phyloP scores from a whole-genome alignment of 2,888 invertebrate genomes.

The Cloeon dipterum region DNA sequence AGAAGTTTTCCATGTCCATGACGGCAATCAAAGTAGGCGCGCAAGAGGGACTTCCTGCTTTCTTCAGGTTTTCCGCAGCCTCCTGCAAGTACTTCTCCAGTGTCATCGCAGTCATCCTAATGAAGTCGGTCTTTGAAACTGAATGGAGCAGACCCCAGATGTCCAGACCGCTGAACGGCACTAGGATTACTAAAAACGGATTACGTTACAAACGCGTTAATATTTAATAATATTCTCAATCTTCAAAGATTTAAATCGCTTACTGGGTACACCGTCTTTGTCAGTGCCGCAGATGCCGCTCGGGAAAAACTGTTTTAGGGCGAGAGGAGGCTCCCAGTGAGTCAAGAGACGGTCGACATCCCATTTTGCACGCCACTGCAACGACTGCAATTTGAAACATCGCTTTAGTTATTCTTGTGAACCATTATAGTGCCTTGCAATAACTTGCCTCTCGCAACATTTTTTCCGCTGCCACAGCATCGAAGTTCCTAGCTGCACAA shows the following conservation, averaged over 20 bases:
- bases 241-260: not conserved
- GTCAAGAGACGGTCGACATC: constrained; percentile 40
- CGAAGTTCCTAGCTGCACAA: constrained; percentile 63
- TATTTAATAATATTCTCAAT: not conserved
- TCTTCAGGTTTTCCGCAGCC: constrained; percentile 32
- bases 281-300: constrained; percentile 62
- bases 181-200: constrained; percentile 56
- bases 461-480: constrained; percentile 67
- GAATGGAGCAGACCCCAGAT: constrained; percentile 59
- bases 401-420: not conserved
- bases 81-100: constrained; percentile 39
- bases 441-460: constrained; percentile 68
- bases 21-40: constrained; percentile 42
- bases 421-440: not conserved
- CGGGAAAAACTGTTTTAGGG: constrained; percentile 46
- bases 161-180: constrained; percentile 63
- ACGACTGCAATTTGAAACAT: constrained; percentile 25
- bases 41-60: constrained; percentile 27
- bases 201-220: too few species aligned
- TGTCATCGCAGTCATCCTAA: constrained; percentile 35
- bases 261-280: constrained; percentile 59
- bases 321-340: constrained; percentile 46
- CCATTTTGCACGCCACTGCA: constrained; percentile 53
- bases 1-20: constrained; percentile 59
- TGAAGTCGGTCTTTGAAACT: constrained; percentile 43